A percentile compares a stretch with the other conserved stretches of the same genome.
Conservation (phyloP, 2,797 vertebrate species). For the Chrosomus eos region DNA sequence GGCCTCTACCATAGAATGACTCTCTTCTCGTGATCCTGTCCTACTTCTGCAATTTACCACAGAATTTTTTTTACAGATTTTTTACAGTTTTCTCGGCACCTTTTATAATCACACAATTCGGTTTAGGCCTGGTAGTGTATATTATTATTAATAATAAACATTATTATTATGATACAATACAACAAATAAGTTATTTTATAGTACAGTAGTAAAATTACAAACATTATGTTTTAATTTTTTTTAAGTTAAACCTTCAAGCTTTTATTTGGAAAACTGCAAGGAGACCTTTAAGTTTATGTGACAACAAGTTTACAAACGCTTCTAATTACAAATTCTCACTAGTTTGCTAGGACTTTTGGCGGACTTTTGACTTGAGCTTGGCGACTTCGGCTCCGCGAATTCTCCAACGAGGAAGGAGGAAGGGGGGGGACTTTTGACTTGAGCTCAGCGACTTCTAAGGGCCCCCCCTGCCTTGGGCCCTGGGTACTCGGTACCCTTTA, state of each 20-base stretch:
- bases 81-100: conserved; percentile 3
- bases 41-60: conserved; percentile 32
- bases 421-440: too few relatives aligned
- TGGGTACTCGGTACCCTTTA: too few relatives aligned
- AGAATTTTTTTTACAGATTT: too few relatives aligned
- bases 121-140: neutral
- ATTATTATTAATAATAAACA: neutral
- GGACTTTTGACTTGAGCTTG: too few relatives aligned
- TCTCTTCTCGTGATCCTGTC: neutral
- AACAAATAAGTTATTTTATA: neutral
- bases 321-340: neutral
- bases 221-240: neutral
- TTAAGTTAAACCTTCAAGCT: neutral
- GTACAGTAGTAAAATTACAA: neutral
- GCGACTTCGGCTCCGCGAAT: too few relatives aligned
- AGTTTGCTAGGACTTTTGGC: too few relatives aligned
- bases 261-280: neutral
- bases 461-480: too few relatives aligned
- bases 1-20: neutral
- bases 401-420: too few relatives aligned
- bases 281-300: neutral
- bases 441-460: too few relatives aligned
- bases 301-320: neutral
- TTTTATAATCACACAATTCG: neutral
- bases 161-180: neutral